A percentile compares a stretch with the other conserved stretches of the same genome.
Conservation (phyloP, 2,888 invertebrate species). For the Limnephilus rhombicus region DNA sequence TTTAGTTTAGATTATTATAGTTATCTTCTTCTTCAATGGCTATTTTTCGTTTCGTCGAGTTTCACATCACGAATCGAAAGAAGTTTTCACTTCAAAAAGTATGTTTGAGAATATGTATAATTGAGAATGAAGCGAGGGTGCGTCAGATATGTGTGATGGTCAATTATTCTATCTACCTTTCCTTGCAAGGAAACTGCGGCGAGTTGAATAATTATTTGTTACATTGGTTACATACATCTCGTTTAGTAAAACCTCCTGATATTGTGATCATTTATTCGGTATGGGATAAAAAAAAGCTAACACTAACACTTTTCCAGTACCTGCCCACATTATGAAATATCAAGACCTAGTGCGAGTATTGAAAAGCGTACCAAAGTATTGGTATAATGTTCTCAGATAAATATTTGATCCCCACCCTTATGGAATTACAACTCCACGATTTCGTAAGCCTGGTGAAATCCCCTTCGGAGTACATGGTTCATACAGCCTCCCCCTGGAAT, state of each 20-base stretch:
- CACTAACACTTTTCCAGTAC: no score
- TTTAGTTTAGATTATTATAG: no score
- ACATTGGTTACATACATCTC: background rate
- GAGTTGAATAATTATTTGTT: background rate
- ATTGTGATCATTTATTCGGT: background rate
- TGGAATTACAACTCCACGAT: slow-evolving; percentile 11
- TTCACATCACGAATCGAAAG: no score
- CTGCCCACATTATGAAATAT: background rate
- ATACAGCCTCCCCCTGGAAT: background rate
- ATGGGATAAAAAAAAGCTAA: background rate
- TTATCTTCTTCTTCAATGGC: no score
- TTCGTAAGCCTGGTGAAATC: slow-evolving; percentile 31
- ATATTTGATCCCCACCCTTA: background rate
- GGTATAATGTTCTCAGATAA: background rate
- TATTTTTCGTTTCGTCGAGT: no score
- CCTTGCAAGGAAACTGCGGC: no score
- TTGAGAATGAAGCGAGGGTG: no score
- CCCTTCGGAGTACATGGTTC: background rate
- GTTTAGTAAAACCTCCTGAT: no score
- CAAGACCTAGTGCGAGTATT: background rate
- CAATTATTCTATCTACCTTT: no score
- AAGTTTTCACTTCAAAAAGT: no score
- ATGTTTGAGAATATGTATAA: no score
- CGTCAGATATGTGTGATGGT: no score
- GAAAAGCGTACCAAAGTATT: background rate